phyloP scores from a whole-genome alignment of 2,888 invertebrate species.

The Dorcus parallelipipedus region DNA sequence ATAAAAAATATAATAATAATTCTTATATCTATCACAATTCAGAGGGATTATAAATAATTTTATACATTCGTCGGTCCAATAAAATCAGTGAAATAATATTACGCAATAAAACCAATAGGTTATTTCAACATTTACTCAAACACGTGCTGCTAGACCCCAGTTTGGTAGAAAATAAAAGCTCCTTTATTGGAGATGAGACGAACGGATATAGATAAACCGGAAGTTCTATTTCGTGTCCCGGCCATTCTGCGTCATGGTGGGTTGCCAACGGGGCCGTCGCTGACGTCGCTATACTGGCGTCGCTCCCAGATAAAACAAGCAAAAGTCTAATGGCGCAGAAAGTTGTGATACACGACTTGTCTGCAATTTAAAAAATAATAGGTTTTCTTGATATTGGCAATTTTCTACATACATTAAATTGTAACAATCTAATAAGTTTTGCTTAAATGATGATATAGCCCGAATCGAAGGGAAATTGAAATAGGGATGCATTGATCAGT shows the following conservation, averaged over 20 bases:
- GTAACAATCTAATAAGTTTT: too few species aligned
- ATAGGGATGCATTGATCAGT: too few species aligned
- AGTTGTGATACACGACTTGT: constrained; percentile 30
- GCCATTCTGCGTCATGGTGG: constrained; percentile 34
- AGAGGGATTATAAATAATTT: background rate
- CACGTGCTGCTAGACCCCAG: constrained; percentile 4
- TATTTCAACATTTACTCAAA: constrained; percentile 1
- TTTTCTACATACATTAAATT: too few species aligned
- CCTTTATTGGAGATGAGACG: constrained; percentile 6
- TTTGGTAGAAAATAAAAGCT: constrained; percentile 1
- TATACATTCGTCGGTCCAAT: background rate
- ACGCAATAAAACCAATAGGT: constrained; percentile 12
- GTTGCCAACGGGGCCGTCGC: constrained; percentile 33
- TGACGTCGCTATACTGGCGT: constrained; percentile 33
- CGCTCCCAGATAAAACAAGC: constrained; percentile 37
- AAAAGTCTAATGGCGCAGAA: constrained; percentile 38
- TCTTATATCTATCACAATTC: too few species aligned
- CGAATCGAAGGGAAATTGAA: too few species aligned
- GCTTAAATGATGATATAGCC: too few species aligned
- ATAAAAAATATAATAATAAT: too few species aligned
- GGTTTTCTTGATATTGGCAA: too few species aligned
- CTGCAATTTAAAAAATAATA: constrained; percentile 6
- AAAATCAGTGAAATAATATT: constrained; percentile 4
- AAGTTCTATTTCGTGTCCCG: constrained; percentile 34
- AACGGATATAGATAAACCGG: constrained; percentile 28